phyloP scores from a whole-genome alignment of 1,140 invertebrate genomes.

The Meloidogyne exigua region DNA sequence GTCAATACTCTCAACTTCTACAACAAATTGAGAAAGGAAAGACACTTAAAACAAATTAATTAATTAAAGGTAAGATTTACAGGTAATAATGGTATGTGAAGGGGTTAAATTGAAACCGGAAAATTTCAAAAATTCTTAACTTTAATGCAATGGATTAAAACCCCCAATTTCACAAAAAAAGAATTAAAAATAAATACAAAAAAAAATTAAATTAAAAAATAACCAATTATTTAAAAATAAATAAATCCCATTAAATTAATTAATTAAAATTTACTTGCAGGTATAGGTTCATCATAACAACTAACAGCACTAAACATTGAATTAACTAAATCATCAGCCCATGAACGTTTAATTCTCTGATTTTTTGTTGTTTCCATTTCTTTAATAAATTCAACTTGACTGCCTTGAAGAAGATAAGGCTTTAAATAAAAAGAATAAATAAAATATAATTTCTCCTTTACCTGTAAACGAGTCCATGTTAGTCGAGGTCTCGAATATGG shows the following conservation, averaged over 20 bases:
- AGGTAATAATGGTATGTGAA: no score
- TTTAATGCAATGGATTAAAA: no score
- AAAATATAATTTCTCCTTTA: not conserved
- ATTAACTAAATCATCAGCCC: slow-evolving; percentile 58
- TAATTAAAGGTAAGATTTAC: no score
- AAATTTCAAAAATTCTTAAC: no score
- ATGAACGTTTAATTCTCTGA: slow-evolving; percentile 38
- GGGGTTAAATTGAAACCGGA: no score
- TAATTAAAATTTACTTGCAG: slow-evolving; percentile 51
- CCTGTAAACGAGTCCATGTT: slow-evolving; percentile 57
- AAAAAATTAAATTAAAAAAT: no score
- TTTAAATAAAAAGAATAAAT: not conserved
- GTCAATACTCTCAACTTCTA: slow-evolving; percentile 48
- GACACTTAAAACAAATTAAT: slow-evolving; percentile 58
- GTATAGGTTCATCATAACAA: slow-evolving; percentile 60
- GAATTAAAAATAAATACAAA: no score
- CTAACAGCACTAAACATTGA: slow-evolving; percentile 48
- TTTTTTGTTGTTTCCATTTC: not conserved
- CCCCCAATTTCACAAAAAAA: no score
- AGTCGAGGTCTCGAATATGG: slow-evolving; percentile 50
- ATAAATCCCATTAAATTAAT: not conserved
- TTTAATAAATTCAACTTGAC: slow-evolving; percentile 42
- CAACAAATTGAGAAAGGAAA: slow-evolving; percentile 57
- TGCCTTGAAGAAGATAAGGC: slow-evolving; percentile 41
- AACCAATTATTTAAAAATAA: no score